Conservation (phyloP, 2,113 vertebrate species). For the Tenrec ecaudatus region DNA sequence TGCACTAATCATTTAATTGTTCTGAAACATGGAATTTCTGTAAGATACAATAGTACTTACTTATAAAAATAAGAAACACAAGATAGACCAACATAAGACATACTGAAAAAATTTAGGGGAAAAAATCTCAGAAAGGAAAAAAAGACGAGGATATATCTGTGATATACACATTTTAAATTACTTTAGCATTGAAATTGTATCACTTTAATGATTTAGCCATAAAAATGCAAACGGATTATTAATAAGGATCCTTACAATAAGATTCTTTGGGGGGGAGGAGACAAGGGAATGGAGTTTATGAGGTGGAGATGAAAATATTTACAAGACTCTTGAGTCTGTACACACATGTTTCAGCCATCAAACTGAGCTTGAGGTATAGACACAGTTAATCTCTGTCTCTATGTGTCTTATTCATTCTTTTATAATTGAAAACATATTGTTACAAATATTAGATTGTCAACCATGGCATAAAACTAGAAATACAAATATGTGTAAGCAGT, state of each 20-base stretch:
- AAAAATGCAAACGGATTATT: slow-evolving; percentile 40
- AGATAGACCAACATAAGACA: background rate
- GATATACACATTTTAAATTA: background rate
- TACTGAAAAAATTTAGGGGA: background rate
- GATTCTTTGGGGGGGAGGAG: background rate
- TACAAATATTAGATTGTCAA: background rate
- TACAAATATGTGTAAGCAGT: background rate
- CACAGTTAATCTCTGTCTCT: background rate
- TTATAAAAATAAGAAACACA: slow-evolving; percentile 46
- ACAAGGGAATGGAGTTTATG: slow-evolving; percentile 16
- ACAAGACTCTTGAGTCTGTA: background rate
- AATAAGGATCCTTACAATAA: background rate
- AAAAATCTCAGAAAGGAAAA: background rate
- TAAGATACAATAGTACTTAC: background rate
- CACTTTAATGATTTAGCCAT: slow-evolving; percentile 37
- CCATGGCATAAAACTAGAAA: background rate
- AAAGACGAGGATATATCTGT: background rate
- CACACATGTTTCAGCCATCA: slow-evolving; percentile 53
- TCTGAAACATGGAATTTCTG: background rate
- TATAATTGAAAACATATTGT: slow-evolving; percentile 49
- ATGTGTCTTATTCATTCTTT: background rate
- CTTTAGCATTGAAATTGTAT: slow-evolving; percentile 28
- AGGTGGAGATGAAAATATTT: slow-evolving; percentile 52
- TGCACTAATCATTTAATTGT: background rate
- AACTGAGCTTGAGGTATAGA: slow-evolving; percentile 43